Conservation (phyloP, 92 coral and sea anemone species). For the Desmophyllum pertusum region DNA sequence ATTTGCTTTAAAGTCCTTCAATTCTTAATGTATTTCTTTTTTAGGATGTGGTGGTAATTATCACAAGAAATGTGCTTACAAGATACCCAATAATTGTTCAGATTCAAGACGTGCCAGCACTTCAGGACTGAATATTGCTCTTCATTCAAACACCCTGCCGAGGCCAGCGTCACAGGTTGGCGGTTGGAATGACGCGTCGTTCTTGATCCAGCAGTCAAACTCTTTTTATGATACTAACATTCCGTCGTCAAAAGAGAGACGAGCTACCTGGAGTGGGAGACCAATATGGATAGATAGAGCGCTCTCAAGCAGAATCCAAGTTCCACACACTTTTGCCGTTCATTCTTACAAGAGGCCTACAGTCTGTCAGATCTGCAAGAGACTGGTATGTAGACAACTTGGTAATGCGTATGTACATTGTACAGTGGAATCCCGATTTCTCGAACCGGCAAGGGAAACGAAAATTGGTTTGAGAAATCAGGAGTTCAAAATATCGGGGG, state of each 20-base stretch:
- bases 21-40: neutral
- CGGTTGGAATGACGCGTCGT: constrained; percentile 35
- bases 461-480: too few species aligned
- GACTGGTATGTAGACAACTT: constrained; percentile 67
- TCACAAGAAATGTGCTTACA: constrained; percentile 97
- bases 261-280: constrained; percentile 89
- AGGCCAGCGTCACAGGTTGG: constrained; percentile 46
- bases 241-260: constrained; percentile 49
- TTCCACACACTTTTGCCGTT: constrained; percentile 94
- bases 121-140: constrained; percentile 48
- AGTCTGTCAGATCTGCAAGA: constrained; percentile 94
- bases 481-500: too few species aligned
- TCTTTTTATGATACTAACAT: constrained; percentile 56
- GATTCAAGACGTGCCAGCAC: constrained; percentile 76
- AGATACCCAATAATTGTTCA: constrained; percentile 94
- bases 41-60: constrained; percentile 97
- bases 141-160: constrained; percentile 62
- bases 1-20: neutral
- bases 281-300: constrained; percentile 87
- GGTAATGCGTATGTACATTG: neutral
- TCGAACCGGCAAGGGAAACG: too few species aligned
- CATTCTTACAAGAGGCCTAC: constrained; percentile 96
- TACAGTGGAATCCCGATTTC: too few species aligned
- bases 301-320: constrained; percentile 83
- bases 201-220: constrained; percentile 55